Percentiles rank a stretch among this genome's conserved stretches.
These are phyloP conservation scores for Bufo gargarizans DNA, from an alignment of 2,113 vertebrate genomes.

Conservation along the genomic window DNA sequence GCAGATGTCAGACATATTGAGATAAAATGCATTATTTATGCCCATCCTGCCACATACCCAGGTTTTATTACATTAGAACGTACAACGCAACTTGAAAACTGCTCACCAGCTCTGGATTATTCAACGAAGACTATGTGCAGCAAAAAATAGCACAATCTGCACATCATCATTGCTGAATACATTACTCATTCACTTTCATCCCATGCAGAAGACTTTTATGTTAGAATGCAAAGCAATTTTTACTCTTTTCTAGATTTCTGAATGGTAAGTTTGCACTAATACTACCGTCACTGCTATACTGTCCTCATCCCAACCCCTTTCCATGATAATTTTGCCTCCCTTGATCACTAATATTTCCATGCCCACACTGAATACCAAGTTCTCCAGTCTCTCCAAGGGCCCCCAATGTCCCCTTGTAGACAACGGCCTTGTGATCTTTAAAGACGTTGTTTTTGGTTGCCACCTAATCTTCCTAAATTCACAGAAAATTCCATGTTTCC, in stretches of 20 bases:
- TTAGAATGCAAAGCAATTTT: background rate
- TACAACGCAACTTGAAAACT: background rate
- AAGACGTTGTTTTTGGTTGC: too few relatives aligned
- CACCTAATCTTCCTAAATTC: too few relatives aligned
- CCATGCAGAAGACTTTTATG: background rate
- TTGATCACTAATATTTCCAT: too few relatives aligned
- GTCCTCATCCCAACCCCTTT: too few relatives aligned
- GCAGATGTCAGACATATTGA: slow-evolving; percentile 24
- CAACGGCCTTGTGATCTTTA: too few relatives aligned
- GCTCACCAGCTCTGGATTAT: background rate
- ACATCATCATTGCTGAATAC: background rate
- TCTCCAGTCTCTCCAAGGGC: too few relatives aligned
- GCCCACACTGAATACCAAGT: too few relatives aligned
- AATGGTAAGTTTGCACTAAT: background rate
- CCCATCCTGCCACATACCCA: background rate
- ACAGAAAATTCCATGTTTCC: too few relatives aligned
- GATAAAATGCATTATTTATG: slow-evolving; percentile 29
- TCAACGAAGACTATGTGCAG: background rate
- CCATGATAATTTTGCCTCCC: too few relatives aligned
- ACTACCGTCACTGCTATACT: too few relatives aligned
- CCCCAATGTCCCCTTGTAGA: too few relatives aligned
- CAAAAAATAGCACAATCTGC: background rate
- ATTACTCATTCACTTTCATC: slow-evolving; percentile 7
- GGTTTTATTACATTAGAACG: slow-evolving; percentile 10
- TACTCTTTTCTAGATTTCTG: background rate